phyloP scores from a whole-genome alignment of 2,113 vertebrate genomes.

The Carlito syrichta region DNA sequence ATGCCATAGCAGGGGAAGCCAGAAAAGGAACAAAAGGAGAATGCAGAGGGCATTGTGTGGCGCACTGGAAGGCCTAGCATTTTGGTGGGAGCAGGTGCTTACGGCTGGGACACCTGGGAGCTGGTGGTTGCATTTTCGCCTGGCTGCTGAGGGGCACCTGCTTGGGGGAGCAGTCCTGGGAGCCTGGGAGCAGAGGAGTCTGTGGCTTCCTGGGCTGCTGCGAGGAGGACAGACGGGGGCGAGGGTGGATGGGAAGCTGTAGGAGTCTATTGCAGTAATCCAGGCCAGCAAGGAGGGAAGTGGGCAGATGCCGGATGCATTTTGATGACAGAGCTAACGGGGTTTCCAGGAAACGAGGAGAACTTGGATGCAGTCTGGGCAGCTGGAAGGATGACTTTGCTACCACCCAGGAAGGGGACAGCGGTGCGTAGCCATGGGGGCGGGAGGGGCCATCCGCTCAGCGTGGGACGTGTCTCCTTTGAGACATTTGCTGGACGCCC shows the following conservation, averaged over 20 bases:
- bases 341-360: neutral
- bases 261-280: neutral
- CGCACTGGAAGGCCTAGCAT: no score
- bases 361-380: neutral
- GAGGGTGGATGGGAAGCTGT: neutral
- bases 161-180: accelerated
- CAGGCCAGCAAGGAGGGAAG: neutral
- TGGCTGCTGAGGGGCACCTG: neutral
- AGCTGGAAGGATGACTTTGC: neutral
- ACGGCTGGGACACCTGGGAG: no score
- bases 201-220: neutral
- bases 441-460: accelerated
- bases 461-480: neutral
- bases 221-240: neutral
- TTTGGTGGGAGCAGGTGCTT: neutral
- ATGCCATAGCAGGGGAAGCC: neutral
- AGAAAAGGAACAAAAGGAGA: neutral
- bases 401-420: neutral
- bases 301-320: neutral
- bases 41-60: accelerated
- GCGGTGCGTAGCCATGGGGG: neutral
- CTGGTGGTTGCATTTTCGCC: accelerated
- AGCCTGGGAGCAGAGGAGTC: neutral
- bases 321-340: neutral
- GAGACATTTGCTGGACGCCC: neutral